Conservation (phyloP, 2,888 invertebrate genomes). For the Pyrocoelia pectoralis region DNA sequence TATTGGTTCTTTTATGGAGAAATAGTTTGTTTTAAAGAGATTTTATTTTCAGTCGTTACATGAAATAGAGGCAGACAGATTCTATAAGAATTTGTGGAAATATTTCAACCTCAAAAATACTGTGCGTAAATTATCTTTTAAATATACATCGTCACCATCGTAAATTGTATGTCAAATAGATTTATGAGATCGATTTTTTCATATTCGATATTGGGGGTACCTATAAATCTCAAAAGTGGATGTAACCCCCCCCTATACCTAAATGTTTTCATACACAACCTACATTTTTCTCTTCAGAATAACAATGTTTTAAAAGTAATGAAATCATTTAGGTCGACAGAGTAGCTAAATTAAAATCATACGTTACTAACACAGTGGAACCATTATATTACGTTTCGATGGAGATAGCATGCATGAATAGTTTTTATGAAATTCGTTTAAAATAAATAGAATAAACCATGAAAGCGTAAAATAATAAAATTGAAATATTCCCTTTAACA, state of each 20-base stretch:
- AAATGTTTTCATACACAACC: not conserved
- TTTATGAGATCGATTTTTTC: conserved; percentile 3
- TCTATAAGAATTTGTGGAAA: too few species aligned
- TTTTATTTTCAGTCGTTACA: too few species aligned
- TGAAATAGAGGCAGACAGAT: too few species aligned
- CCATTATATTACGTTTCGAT: not conserved
- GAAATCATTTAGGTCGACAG: too few species aligned
- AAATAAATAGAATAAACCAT: not conserved
- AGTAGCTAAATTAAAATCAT: not conserved
- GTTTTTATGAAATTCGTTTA: not conserved
- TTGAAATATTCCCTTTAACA: not conserved
- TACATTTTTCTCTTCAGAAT: too few species aligned
- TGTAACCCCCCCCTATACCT: not conserved
- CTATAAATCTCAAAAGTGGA: not conserved
- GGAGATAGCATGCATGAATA: not conserved
- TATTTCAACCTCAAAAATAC: too few species aligned
- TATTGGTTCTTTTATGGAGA: too few species aligned
- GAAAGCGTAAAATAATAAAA: not conserved
- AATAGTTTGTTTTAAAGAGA: too few species aligned
- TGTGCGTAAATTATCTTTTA: not conserved
- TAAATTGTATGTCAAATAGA: conserved; percentile 3
- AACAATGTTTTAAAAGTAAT: too few species aligned
- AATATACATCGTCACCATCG: not conserved
- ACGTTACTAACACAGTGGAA: not conserved
- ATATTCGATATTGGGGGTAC: not conserved